Evolutionary conservation across 2,888 invertebrate species (phyloP).

Genomic region (Sphinx pinastri): DNA sequence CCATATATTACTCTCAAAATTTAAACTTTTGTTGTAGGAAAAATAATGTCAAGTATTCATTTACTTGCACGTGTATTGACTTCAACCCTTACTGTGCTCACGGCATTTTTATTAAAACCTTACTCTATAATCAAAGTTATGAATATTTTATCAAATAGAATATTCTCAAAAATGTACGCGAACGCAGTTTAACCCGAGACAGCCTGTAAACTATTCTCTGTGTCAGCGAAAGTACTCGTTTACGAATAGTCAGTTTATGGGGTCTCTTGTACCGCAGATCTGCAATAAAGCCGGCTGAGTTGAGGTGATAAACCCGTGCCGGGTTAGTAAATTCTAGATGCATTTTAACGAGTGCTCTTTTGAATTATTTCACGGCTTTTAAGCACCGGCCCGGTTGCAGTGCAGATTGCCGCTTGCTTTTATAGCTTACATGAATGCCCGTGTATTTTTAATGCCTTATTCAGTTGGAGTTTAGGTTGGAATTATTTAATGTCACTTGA

Average conservation of each 20-base stretch:
- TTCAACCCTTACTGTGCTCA: too few relatives aligned
- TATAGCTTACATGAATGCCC: constrained; percentile 52
- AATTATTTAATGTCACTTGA: background rate
- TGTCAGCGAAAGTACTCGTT: constrained; percentile 78
- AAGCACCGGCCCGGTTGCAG: constrained; percentile 54
- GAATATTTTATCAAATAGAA: background rate
- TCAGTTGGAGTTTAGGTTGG: background rate
- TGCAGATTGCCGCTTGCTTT: constrained; percentile 66
- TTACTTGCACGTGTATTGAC: too few relatives aligned
- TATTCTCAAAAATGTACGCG: background rate
- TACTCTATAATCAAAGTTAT: too few relatives aligned
- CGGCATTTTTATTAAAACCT: too few relatives aligned
- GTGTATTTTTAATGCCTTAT: constrained; percentile 34
- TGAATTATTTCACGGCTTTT: constrained; percentile 79
- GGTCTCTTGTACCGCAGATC: constrained; percentile 44
- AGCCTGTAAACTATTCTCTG: constrained; percentile 80
- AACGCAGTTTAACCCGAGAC: constrained; percentile 43
- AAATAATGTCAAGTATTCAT: too few relatives aligned
- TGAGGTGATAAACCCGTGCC: constrained; percentile 72
- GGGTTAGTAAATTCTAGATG: constrained; percentile 70
- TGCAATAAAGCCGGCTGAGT: constrained; percentile 61
- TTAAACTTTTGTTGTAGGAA: too few relatives aligned
- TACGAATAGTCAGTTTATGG: constrained; percentile 51
- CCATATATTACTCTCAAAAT: too few relatives aligned
- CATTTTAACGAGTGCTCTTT: constrained; percentile 75